These are phyloP conservation scores for Lysiphlebus fabarum DNA, from an alignment of 1,140 invertebrate genomes.

Conservation along the genomic window DNA sequence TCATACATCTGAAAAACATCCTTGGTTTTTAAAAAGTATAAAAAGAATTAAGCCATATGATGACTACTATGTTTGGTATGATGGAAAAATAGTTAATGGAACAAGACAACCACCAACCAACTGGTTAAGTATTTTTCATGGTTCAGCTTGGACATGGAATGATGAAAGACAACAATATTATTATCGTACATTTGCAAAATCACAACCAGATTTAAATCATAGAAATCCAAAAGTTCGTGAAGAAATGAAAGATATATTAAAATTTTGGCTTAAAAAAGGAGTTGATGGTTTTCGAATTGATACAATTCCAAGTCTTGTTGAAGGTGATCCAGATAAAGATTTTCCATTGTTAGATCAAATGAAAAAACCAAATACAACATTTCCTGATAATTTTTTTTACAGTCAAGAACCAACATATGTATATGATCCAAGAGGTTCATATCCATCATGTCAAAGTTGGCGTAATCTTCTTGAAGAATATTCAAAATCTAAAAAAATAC, in stretches of 20 bases:
- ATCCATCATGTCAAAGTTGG: slow-evolving; percentile 42
- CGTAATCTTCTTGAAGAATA: slow-evolving; percentile 32
- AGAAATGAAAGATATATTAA: slow-evolving; percentile 60
- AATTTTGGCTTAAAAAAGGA: slow-evolving; percentile 66
- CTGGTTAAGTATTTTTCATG: slow-evolving; percentile 49
- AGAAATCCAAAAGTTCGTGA: slow-evolving; percentile 57
- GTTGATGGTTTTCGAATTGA: slow-evolving; percentile 71
- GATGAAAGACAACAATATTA: slow-evolving; percentile 59
- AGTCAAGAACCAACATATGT: slow-evolving; percentile 37
- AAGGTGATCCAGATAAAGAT: slow-evolving; percentile 58
- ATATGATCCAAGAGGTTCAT: slow-evolving; percentile 41
- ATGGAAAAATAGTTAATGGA: slow-evolving; percentile 50
- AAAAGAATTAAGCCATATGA: slow-evolving; percentile 57
- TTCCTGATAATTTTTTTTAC: slow-evolving; percentile 43
- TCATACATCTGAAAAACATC: slow-evolving; percentile 66
- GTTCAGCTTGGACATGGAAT: slow-evolving; percentile 59
- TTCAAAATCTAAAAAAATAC: slow-evolving; percentile 48
- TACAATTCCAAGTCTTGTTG: slow-evolving; percentile 59
- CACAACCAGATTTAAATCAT: slow-evolving; percentile 71
- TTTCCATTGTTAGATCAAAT: slow-evolving; percentile 48
- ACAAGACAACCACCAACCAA: slow-evolving; percentile 36
- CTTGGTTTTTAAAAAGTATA: slow-evolving; percentile 67
- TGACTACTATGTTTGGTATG: slow-evolving; percentile 70
- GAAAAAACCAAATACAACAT: slow-evolving; percentile 48
- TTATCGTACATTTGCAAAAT: slow-evolving; percentile 60